These are phyloP conservation scores for Mechanitis messenoides DNA, from an alignment of 2,888 invertebrate species.

Conservation along the genomic window DNA sequence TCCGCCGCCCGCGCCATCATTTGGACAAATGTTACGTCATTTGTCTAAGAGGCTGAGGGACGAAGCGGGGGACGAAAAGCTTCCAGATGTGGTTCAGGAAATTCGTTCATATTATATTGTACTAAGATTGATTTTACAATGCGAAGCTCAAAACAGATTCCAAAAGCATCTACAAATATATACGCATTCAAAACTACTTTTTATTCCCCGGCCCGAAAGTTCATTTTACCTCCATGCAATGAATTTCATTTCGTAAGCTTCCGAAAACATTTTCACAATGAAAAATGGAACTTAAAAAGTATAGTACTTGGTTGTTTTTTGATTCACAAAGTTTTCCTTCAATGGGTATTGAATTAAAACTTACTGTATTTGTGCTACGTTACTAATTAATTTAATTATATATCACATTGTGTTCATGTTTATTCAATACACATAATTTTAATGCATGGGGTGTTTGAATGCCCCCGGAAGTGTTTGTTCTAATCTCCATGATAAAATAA, in stretches of 20 bases:
- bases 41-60: constrained; percentile 68
- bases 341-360: constrained; percentile 73
- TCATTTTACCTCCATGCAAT: constrained; percentile 42
- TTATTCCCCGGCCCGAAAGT: constrained; percentile 46
- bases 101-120: constrained; percentile 38
- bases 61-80: constrained; percentile 48
- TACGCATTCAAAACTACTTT: constrained; percentile 48
- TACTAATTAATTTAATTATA: constrained; percentile 73
- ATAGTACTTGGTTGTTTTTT: constrained; percentile 57
- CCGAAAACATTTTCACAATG: constrained; percentile 61
- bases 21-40: constrained; percentile 77
- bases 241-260: constrained; percentile 66
- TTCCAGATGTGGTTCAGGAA: constrained; percentile 34
- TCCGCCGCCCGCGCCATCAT: constrained; percentile 78
- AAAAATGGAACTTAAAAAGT: constrained; percentile 62
- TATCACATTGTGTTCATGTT: constrained; percentile 61
- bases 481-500: neutral
- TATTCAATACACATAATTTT: constrained; percentile 59
- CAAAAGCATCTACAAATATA: constrained; percentile 59
- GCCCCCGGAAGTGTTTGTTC: constrained; percentile 13
- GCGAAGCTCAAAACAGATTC: constrained; percentile 49
- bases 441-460: constrained; percentile 35
- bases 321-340: constrained; percentile 46
- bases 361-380: constrained; percentile 66
- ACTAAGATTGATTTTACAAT: constrained; percentile 45